phyloP scores from a whole-genome alignment of 2,113 vertebrate genomes.

The Mesoclemmys tuberculata region DNA sequence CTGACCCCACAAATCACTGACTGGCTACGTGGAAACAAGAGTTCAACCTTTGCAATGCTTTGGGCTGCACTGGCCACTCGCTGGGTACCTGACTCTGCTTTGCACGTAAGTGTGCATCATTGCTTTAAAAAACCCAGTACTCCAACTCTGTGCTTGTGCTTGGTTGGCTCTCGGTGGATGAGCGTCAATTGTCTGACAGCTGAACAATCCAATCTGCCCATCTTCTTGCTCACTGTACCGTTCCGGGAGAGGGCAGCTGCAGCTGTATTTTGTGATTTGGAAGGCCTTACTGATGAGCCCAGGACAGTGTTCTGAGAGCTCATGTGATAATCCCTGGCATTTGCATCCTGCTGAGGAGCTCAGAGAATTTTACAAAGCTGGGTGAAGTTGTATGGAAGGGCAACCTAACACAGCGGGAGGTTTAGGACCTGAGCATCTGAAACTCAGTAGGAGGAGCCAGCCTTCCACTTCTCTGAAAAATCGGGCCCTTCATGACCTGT shows the following conservation, averaged over 20 bases:
- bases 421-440: background rate
- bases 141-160: background rate
- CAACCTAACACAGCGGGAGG: background rate
- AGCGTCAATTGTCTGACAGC: rapidly evolving
- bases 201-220: background rate
- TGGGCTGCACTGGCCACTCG: rapidly evolving
- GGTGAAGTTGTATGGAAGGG: background rate
- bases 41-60: rapidly evolving
- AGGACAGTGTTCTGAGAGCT: background rate
- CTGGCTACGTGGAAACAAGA: background rate
- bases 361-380: background rate
- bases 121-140: background rate
- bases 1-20: background rate
- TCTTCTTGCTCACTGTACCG: rapidly evolving
- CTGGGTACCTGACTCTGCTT: background rate
- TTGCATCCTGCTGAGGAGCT: background rate
- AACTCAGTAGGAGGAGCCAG: background rate
- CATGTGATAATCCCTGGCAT: background rate
- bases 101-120: rapidly evolving
- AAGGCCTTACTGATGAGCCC: background rate
- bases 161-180: background rate
- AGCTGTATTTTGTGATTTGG: background rate
- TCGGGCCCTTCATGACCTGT: background rate
- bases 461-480: background rate
- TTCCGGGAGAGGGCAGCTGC: background rate